Percentiles rank a stretch among this genome's conserved stretches.
These are phyloP conservation scores for Aspiorhynchus laticeps DNA, from an alignment of 2,113 vertebrate species.

Conservation along the genomic window DNA sequence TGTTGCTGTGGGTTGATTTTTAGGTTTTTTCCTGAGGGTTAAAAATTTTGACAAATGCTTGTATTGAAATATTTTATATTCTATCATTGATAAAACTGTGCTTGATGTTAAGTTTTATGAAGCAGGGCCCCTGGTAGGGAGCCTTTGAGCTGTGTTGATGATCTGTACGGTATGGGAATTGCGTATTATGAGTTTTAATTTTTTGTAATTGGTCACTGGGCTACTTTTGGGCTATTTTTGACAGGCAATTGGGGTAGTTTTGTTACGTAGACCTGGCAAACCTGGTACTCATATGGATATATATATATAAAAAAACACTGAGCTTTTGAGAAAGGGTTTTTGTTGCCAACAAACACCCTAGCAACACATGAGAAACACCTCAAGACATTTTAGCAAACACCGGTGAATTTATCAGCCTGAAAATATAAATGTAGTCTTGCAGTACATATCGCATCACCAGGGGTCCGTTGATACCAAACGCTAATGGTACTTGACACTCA, in stretches of 20 bases:
- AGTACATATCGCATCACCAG: slow-evolving; percentile 3
- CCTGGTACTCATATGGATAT: too few species aligned
- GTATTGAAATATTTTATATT: too few species aligned
- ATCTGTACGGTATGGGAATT: neutral
- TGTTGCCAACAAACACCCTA: neutral
- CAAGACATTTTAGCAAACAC: neutral
- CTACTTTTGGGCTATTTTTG: neutral
- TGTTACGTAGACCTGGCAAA: too few species aligned
- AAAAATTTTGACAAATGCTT: too few species aligned
- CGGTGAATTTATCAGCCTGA: neutral
- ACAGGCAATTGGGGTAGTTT: too few species aligned
- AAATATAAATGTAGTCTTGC: slow-evolving; percentile 6
- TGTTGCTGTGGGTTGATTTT: too few species aligned
- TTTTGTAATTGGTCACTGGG: too few species aligned
- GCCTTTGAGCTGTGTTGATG: neutral
- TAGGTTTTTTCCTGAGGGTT: too few species aligned
- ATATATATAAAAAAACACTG: neutral
- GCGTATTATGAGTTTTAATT: too few species aligned
- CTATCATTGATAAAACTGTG: too few species aligned
- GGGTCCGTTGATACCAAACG: neutral
- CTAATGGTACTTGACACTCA: slow-evolving; percentile 36
- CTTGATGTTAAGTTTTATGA: too few species aligned
- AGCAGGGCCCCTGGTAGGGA: too few species aligned
- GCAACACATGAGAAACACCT: neutral
- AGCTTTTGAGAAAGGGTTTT: neutral